Conservation (phyloP, 2,888 invertebrate species). For the Litoditis marina region DNA sequence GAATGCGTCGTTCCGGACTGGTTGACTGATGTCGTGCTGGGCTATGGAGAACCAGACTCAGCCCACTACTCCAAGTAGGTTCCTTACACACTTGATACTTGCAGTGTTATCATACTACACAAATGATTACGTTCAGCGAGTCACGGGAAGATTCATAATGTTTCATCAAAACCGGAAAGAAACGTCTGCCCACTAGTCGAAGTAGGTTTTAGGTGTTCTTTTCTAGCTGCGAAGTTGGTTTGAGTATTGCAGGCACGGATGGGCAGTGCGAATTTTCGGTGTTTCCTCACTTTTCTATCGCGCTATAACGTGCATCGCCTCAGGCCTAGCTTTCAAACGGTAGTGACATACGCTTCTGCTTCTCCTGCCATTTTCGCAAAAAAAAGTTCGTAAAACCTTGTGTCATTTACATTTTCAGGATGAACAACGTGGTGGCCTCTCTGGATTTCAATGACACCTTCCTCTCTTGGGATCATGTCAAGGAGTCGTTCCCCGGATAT, state of each 20-base stretch:
- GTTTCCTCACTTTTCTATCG: too few relatives aligned
- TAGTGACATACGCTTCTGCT: too few relatives aligned
- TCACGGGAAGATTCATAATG: background rate
- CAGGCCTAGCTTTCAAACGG: too few relatives aligned
- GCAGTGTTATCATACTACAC: constrained; percentile 15
- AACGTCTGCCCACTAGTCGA: too few relatives aligned
- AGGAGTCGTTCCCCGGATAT: constrained; percentile 79
- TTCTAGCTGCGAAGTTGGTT: too few relatives aligned
- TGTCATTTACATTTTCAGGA: constrained; percentile 69
- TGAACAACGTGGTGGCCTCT: constrained; percentile 79
- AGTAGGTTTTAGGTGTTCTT: too few relatives aligned
- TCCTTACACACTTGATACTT: too few relatives aligned
- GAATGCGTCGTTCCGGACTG: constrained; percentile 85
- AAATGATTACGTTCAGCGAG: background rate
- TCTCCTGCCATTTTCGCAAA: too few relatives aligned
- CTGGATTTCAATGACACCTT: constrained; percentile 98
- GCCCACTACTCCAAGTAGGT: constrained; percentile 89
- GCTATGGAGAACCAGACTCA: constrained; percentile 94
- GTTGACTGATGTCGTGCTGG: constrained; percentile 77
- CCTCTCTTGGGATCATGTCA: constrained; percentile 82
- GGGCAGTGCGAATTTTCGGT: too few relatives aligned
- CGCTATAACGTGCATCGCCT: too few relatives aligned
- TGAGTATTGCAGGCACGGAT: too few relatives aligned
- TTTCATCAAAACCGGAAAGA: background rate
- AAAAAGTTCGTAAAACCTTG: too few relatives aligned